These are phyloP conservation scores for Acanthis flammea DNA, from an alignment of 2,797 vertebrate genomes.

Conservation along the genomic window DNA sequence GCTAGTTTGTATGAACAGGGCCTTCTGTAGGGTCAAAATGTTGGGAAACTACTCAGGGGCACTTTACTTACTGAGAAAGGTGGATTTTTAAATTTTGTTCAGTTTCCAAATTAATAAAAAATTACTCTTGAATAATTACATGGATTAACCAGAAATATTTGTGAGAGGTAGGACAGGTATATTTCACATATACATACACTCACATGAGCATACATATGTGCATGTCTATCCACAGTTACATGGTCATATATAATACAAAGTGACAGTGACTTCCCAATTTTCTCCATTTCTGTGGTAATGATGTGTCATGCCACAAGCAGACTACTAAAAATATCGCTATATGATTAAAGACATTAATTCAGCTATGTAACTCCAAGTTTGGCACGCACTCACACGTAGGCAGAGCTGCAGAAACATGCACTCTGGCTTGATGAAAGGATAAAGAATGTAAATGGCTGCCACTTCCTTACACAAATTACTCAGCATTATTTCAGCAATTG, in stretches of 20 bases:
- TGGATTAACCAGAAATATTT: not conserved
- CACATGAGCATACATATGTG: rapidly evolving
- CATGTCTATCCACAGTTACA: not conserved
- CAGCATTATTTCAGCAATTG: not conserved
- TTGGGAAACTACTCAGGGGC: not conserved
- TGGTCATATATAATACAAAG: not conserved
- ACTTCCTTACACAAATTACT: not conserved
- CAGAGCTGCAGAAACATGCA: not conserved
- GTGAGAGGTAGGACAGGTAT: not conserved
- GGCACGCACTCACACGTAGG: not conserved
- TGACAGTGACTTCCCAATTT: not conserved
- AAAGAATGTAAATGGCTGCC: not conserved
- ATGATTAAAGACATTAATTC: not conserved
- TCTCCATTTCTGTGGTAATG: not conserved
- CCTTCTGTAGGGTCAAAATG: not conserved
- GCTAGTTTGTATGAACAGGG: not conserved
- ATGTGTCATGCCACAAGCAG: rapidly evolving
- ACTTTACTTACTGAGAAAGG: not conserved
- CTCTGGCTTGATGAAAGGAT: not conserved
- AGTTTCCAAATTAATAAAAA: not conserved
- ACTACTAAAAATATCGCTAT: not conserved
- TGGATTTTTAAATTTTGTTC: not conserved
- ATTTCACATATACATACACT: not conserved
- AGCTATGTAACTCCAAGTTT: not conserved
- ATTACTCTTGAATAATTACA: not conserved